Percentiles rank a stretch among this genome's conserved stretches.
These are phyloP conservation scores for Oophaga sylvatica DNA, from an alignment of 2,797 vertebrate genomes.

Conservation along the genomic window DNA sequence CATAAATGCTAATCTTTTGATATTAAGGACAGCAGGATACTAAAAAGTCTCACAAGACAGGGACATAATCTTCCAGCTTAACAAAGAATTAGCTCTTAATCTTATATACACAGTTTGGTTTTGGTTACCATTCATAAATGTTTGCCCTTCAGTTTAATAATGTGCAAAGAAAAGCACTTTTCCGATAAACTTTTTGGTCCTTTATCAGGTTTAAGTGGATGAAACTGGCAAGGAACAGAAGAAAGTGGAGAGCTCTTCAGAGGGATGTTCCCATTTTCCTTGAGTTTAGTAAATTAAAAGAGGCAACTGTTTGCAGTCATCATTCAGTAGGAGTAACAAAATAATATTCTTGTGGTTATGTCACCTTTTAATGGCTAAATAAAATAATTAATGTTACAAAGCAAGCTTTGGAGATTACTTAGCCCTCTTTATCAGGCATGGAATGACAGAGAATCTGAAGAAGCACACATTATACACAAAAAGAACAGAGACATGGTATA, in stretches of 20 bases:
- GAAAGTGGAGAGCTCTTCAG: not conserved
- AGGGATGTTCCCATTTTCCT: not conserved
- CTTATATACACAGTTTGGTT: not conserved
- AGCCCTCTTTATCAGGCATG: no score
- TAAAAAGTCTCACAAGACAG: not conserved
- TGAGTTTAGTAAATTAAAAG: not conserved
- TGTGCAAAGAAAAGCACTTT: not conserved
- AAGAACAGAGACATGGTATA: no score
- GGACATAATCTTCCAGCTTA: not conserved
- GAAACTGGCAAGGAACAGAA: not conserved
- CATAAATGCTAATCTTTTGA: constrained; percentile 8
- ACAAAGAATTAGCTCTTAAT: not conserved
- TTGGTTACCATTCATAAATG: not conserved
- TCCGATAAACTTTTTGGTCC: not conserved
- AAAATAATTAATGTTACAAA: no score
- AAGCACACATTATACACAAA: no score
- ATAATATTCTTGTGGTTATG: no score
- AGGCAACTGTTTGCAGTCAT: no score
- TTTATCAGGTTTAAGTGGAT: not conserved
- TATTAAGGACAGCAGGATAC: not conserved
- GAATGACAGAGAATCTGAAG: no score
- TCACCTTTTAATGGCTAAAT: no score
- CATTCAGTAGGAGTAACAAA: no score
- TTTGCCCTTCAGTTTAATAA: not conserved
- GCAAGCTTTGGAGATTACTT: no score